Conservation (phyloP, 1,140 invertebrate species). For the Drosophila quadrilineata region DNA sequence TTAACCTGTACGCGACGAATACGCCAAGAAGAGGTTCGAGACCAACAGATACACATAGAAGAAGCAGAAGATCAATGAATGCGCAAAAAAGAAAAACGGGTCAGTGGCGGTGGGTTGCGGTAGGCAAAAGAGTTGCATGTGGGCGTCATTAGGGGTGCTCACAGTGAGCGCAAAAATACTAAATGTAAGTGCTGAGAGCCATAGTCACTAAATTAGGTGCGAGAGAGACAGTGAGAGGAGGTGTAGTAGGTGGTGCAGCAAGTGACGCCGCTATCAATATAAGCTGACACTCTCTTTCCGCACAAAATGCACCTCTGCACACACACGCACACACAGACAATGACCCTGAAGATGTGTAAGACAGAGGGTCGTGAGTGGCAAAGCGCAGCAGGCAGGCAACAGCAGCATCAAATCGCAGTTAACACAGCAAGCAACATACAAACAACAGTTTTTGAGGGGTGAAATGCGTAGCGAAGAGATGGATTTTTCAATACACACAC, state of each 20-base stretch:
- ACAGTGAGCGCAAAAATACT: not conserved
- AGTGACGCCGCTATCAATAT: conserved; percentile 6
- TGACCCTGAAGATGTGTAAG: conserved; percentile 54
- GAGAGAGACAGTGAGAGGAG: not conserved
- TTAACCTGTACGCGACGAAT: conserved; percentile 37
- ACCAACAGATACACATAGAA: conserved; percentile 70
- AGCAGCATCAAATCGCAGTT: no score
- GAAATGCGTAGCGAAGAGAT: conserved; percentile 76
- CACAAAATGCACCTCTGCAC: conserved; percentile 11
- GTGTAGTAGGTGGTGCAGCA: conserved; percentile 3
- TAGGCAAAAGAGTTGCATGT: conserved; percentile 32
- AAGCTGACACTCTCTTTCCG: not conserved
- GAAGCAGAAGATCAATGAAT: conserved; percentile 55
- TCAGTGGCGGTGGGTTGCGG: conserved; percentile 42
- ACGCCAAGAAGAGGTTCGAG: not conserved
- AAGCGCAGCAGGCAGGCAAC: conserved; percentile 21
- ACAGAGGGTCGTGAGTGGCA: conserved; percentile 30
- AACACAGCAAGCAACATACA: not conserved
- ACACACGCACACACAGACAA: no score
- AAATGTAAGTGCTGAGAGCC: no score
- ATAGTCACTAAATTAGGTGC: no score
- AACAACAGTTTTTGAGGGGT: conserved; percentile 56
- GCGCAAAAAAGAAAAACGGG: conserved; percentile 46
- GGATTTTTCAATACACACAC: conserved; percentile 70
- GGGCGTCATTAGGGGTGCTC: conserved; percentile 29